A percentile compares a stretch with the other conserved stretches of the same genome.
These are phyloP conservation scores for Melanogrammus aeglefinus DNA, from an alignment of 2,797 vertebrate genomes.

Conservation along the genomic window DNA sequence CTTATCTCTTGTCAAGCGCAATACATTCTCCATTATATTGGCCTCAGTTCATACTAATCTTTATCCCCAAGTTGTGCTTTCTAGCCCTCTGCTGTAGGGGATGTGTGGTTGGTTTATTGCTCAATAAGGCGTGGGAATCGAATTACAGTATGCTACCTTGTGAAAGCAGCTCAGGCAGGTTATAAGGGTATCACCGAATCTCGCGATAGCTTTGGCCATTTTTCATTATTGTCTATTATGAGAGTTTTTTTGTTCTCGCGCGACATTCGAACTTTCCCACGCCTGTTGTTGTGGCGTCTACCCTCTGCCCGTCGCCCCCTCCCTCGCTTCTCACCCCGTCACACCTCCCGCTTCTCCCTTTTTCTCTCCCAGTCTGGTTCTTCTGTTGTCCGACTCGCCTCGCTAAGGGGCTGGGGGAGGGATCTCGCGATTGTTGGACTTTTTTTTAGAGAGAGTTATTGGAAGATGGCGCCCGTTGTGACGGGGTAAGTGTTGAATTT, in stretches of 20 bases:
- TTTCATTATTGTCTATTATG: constrained; percentile 53
- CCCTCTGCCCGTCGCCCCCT: constrained; percentile 34
- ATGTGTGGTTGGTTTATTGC: constrained; percentile 48
- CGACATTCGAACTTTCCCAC: constrained; percentile 76
- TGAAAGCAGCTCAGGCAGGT: constrained; percentile 19
- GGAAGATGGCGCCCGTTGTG: constrained; percentile 99
- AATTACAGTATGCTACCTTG: constrained; percentile 44
- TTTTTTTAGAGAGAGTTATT: constrained; percentile 78
- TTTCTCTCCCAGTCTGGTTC: constrained; percentile 36
- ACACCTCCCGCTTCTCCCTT: constrained; percentile 43
- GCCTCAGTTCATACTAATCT: not conserved
- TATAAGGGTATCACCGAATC: constrained; percentile 33
- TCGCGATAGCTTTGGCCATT: constrained; percentile 58
- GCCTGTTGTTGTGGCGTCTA: constrained; percentile 73
- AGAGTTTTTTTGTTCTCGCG: constrained; percentile 72
- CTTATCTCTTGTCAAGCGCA: not conserved
- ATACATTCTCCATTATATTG: not conserved
- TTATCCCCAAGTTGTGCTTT: constrained; percentile 6
- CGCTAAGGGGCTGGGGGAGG: constrained; percentile 42
- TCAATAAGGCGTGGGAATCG: constrained; percentile 67
- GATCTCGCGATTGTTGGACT: constrained; percentile 89
- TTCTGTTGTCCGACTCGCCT: constrained; percentile 47
- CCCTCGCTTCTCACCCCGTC: constrained; percentile 42
- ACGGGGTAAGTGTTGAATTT: constrained; percentile 85
- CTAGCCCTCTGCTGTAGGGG: not conserved